Conservation (phyloP, 2,113 vertebrate genomes). For the Hemiprocne comata region DNA sequence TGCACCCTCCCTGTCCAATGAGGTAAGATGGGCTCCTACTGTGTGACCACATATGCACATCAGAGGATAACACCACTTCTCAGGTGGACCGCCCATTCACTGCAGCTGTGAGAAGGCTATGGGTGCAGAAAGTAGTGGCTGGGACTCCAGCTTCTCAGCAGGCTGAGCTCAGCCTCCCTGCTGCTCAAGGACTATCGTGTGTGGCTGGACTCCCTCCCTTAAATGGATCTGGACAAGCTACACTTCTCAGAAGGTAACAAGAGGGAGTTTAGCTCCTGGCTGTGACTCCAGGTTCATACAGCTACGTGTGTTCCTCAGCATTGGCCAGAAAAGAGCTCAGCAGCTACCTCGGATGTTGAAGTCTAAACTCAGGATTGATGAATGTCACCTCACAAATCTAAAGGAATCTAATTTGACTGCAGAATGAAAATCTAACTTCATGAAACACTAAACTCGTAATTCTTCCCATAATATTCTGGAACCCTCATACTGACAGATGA, state of each 20-base stretch:
- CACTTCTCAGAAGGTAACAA: not conserved
- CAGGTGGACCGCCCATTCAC: not conserved
- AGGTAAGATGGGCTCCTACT: not conserved
- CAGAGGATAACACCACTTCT: not conserved
- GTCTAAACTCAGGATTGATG: not conserved
- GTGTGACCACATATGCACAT: not conserved
- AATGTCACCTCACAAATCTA: not conserved
- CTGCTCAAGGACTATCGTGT: not conserved
- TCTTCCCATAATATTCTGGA: not conserved
- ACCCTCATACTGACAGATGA: not conserved
- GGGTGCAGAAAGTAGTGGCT: not conserved
- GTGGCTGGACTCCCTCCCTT: not conserved
- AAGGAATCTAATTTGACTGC: not conserved
- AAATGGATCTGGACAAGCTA: not conserved
- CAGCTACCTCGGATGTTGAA: not conserved
- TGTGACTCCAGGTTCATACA: not conserved
- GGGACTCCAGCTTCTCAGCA: not conserved
- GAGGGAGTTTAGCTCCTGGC: not conserved
- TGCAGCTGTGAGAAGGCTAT: not conserved
- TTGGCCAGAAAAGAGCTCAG: not conserved
- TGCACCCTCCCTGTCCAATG: rapidly evolving
- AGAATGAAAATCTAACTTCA: not conserved
- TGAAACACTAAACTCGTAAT: not conserved
- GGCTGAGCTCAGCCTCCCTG: not conserved
- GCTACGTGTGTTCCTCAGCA: not conserved